These are phyloP conservation scores for Hirundichthys speculiger DNA, from an alignment of 2,113 vertebrate species.

Conservation along the genomic window DNA sequence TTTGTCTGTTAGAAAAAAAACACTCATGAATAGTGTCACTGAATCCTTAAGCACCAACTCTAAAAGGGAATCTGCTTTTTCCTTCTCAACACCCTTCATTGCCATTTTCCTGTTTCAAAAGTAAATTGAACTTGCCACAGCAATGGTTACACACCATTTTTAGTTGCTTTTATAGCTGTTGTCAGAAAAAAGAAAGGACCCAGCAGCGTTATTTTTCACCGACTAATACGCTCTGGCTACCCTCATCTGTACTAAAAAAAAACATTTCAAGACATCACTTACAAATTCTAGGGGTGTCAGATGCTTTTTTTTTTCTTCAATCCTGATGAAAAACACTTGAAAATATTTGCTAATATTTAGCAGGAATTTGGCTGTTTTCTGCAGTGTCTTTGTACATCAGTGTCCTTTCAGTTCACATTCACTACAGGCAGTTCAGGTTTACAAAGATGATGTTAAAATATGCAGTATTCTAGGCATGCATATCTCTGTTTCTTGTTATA, in stretches of 20 bases:
- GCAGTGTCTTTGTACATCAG: background rate
- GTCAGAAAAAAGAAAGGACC: conserved; percentile 37
- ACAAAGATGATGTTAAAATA: too few relatives aligned
- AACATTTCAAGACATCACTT: background rate
- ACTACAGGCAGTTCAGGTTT: too few relatives aligned
- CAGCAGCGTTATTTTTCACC: conserved; percentile 22
- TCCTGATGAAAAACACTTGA: background rate
- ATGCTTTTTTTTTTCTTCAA: background rate
- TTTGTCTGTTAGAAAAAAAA: too few relatives aligned
- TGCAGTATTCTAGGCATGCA: too few relatives aligned
- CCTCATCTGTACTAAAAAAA: background rate
- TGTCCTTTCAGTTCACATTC: too few relatives aligned
- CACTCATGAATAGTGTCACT: background rate
- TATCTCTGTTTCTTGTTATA: background rate
- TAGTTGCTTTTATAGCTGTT: conserved; percentile 27
- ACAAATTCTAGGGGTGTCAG: background rate
- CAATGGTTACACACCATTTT: conserved; percentile 21
- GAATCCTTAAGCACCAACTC: conserved; percentile 27
- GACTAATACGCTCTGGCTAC: conserved; percentile 26
- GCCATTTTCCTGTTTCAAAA: conserved; percentile 67
- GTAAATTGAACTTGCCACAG: conserved; percentile 64
- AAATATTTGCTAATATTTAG: background rate
- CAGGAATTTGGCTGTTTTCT: background rate
- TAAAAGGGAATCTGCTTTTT: conserved; percentile 18
- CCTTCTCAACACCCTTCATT: conserved; percentile 30